A percentile compares a stretch with the other conserved stretches of the same genome.
Evolutionary conservation across 2,797 vertebrate species (phyloP).

Genomic region (Triplophysa yarkandensis): DNA sequence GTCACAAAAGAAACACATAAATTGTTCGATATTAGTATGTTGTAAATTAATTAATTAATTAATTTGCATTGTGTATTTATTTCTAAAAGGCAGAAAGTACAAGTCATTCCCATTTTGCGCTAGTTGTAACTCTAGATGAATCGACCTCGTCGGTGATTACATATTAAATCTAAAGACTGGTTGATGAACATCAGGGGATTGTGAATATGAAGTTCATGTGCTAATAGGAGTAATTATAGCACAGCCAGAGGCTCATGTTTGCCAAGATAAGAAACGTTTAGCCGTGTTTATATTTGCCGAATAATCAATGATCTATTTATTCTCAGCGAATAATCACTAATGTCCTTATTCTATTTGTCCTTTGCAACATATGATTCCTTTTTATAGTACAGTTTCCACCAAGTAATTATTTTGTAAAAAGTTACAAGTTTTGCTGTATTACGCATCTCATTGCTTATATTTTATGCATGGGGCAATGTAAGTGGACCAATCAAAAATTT

Average conservation of each 20-base stretch:
- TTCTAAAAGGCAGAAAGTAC: no score
- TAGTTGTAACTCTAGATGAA: background rate
- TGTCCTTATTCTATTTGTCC: background rate
- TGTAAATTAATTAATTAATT: no score
- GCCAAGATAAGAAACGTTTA: constrained; percentile 82
- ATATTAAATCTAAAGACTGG: constrained; percentile 72
- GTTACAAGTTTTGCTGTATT: no score
- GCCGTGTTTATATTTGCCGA: constrained; percentile 82
- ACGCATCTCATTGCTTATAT: no score
- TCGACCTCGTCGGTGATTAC: constrained; percentile 60
- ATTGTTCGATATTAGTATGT: no score
- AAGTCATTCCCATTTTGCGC: background rate
- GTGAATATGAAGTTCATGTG: constrained; percentile 83
- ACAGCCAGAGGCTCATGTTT: constrained; percentile 78
- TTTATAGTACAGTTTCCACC: background rate
- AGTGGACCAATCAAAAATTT: no score
- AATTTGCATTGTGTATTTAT: no score
- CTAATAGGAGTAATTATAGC: constrained; percentile 85
- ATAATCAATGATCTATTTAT: constrained; percentile 76
- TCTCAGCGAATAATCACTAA: constrained; percentile 62
- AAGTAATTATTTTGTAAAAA: no score
- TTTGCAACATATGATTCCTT: background rate
- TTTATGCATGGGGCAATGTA: no score
- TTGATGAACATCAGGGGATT: constrained; percentile 75
- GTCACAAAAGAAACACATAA: no score